phyloP scores from a whole-genome alignment of 2,113 vertebrate species.

The Bucco capensis region DNA sequence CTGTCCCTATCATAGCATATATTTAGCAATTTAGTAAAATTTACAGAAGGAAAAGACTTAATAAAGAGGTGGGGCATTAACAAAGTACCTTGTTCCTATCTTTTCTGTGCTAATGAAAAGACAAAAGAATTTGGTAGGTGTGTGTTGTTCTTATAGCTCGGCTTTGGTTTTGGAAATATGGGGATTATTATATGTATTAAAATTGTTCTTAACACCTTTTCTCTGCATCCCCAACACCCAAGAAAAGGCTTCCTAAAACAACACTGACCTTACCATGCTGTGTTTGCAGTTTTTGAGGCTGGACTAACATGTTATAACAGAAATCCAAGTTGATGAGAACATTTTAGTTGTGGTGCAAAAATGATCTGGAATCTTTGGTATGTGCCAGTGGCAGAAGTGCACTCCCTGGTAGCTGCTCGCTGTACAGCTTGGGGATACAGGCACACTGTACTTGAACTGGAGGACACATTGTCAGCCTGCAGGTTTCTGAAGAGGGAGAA shows the following conservation, averaged over 20 bases:
- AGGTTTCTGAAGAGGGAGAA: not conserved
- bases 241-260: not conserved
- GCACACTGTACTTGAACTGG: not conserved
- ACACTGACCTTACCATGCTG: not conserved
- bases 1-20: not conserved
- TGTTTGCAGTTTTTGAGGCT: constrained; percentile 46
- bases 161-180: not conserved
- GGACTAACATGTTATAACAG: constrained; percentile 57
- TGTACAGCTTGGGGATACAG: not conserved
- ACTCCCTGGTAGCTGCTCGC: not conserved
- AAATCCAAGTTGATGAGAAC: constrained; percentile 33
- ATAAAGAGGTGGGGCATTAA: not conserved
- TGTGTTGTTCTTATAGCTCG: not conserved
- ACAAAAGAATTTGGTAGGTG: not conserved
- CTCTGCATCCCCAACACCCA: not conserved
- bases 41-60: not conserved
- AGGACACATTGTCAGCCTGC: not conserved
- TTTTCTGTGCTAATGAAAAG: not conserved
- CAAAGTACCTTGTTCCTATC: not conserved
- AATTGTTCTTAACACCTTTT: not conserved
- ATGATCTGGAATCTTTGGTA: constrained; percentile 71
- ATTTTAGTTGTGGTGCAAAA: constrained; percentile 25
- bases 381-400: constrained; percentile 66
- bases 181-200: not conserved
- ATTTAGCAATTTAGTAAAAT: not conserved